These are phyloP conservation scores for Danio jaintianensis DNA, from an alignment of 2,797 vertebrate genomes.

Conservation along the genomic window DNA sequence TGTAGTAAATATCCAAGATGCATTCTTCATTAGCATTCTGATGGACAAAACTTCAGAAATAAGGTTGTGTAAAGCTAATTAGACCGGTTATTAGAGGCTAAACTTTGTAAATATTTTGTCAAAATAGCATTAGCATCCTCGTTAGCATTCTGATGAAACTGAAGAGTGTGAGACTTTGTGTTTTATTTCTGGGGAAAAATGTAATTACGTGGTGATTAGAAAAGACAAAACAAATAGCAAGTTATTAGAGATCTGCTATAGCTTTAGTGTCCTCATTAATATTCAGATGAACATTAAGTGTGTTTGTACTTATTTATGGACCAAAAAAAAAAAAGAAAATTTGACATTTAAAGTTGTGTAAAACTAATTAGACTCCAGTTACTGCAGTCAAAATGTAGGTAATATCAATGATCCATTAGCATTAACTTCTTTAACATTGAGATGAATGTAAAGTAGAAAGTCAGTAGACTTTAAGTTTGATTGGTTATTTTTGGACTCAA, in stretches of 20 bases:
- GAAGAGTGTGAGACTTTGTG: constrained; percentile 80
- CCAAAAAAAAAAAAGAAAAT: too few species aligned
- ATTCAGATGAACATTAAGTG: constrained; percentile 99
- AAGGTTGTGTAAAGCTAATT: constrained; percentile 10
- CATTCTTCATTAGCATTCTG: background rate
- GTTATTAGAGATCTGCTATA: constrained; percentile 97
- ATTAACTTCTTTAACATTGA: too few species aligned
- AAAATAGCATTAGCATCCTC: background rate
- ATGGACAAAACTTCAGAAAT: constrained; percentile 56
- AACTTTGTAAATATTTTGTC: constrained; percentile 97
- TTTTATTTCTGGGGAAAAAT: constrained; percentile 61
- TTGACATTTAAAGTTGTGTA: too few species aligned
- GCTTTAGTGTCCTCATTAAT: constrained; percentile 94
- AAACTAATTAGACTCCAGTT: too few species aligned
- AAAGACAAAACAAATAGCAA: too few species aligned
- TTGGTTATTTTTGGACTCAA: too few species aligned
- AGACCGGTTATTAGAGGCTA: constrained; percentile 72
- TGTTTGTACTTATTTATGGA: too few species aligned
- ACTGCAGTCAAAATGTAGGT: too few species aligned
- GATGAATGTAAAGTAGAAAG: constrained; percentile 94
- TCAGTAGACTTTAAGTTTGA: too few species aligned
- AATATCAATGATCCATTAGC: too few species aligned
- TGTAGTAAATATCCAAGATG: too few species aligned
- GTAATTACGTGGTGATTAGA: too few species aligned
- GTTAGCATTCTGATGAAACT: constrained; percentile 46